These are phyloP conservation scores for Chloebia gouldiae DNA, from an alignment of 2,113 vertebrate genomes.

Conservation along the genomic window DNA sequence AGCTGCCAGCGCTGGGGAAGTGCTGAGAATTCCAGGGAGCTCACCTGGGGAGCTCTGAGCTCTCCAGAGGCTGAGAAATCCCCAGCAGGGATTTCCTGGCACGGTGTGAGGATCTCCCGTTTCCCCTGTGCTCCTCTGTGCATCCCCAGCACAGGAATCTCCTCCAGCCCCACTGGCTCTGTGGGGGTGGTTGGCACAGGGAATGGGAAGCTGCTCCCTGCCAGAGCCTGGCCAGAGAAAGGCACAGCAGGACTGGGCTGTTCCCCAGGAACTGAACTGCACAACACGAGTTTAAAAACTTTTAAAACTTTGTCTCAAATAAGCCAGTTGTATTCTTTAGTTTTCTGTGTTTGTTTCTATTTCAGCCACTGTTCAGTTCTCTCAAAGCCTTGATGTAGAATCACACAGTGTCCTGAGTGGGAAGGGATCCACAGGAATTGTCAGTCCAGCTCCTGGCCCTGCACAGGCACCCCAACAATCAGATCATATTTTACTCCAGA, in stretches of 20 bases:
- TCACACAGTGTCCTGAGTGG: neutral
- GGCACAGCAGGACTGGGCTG: neutral
- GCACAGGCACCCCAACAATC: neutral
- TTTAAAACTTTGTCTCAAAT: neutral
- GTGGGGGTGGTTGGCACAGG: neutral
- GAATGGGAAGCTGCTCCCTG: neutral
- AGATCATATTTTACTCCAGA: neutral
- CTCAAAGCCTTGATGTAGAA: neutral
- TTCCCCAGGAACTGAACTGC: neutral
- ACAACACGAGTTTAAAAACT: neutral
- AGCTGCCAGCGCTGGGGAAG: rapidly evolving
- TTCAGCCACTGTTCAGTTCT: neutral
- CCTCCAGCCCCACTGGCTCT: neutral
- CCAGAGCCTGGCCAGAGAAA: neutral
- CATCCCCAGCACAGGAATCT: neutral
- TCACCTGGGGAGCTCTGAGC: neutral
- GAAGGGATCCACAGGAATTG: neutral
- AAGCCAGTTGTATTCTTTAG: neutral
- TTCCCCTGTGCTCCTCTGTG: neutral
- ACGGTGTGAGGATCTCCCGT: rapidly evolving
- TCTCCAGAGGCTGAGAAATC: neutral
- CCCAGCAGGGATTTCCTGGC: neutral
- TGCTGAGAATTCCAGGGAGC: neutral
- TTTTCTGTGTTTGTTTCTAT: neutral
- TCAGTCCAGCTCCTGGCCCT: neutral